phyloP scores from a whole-genome alignment of 2,797 vertebrate species.

The Lepilemur septentrionalis region DNA sequence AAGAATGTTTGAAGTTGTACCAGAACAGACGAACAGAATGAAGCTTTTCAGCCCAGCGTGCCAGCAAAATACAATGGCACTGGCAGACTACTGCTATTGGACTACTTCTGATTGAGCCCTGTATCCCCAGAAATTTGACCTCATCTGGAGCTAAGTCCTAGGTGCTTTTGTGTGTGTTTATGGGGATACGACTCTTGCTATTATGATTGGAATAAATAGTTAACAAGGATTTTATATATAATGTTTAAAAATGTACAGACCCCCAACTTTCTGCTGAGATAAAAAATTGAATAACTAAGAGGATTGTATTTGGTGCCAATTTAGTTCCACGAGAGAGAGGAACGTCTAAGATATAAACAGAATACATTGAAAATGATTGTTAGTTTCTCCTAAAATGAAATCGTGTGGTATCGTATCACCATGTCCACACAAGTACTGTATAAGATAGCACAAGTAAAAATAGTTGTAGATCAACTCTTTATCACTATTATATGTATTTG shows the following conservation, averaged over 20 bases:
- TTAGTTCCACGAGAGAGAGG: neutral
- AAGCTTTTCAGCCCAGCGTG: neutral
- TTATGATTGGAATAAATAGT: conserved; percentile 45
- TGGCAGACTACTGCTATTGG: neutral
- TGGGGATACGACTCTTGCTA: conserved; percentile 33
- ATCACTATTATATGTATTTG: neutral
- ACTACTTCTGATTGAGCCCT: neutral
- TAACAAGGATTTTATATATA: neutral
- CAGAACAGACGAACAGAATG: neutral
- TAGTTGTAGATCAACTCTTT: conserved; percentile 38
- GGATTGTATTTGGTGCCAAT: neutral
- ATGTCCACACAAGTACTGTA: conserved; percentile 13
- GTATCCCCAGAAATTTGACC: conserved; percentile 23
- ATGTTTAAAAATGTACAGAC: conserved; percentile 34
- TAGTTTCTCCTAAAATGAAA: conserved; percentile 1
- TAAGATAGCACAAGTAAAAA: conserved; percentile 41
- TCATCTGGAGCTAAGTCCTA: conserved; percentile 6
- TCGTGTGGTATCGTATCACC: neutral
- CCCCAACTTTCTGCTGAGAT: neutral
- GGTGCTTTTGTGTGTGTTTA: neutral
- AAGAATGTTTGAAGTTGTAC: neutral
- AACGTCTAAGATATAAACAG: neutral
- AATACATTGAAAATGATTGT: neutral
- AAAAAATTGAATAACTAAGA: conserved; percentile 25
- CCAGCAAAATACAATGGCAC: neutral